Base-by-base conservation (phyloP, 30 jellyfish, hydroid and myxozoan genomes). In the Chrysaora quinquecirrha region DNA sequence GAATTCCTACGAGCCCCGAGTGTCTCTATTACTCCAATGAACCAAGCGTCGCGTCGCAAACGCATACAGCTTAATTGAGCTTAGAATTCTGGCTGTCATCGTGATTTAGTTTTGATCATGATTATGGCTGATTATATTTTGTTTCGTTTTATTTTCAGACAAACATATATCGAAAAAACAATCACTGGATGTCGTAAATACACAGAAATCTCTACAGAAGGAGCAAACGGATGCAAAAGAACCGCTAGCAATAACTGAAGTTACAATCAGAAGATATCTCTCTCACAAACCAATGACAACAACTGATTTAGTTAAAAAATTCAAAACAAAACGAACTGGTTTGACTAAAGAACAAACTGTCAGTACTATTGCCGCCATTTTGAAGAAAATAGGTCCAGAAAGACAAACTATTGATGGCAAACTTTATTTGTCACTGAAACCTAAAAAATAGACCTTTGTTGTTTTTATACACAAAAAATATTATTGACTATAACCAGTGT, bases 201-300 rank as follows among this genome's bases (percentile, higher is more conserved):
- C 64, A 49, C 56, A 74, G 70, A 71, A 69, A 56, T 23, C 34
- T 31, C 9, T 14, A 48, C 75, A 34, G 58, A 54, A 31, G 0
- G 28, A 21, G 14, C n/a, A n/a, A n/a, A 7, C 56, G 23, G 85
- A 69, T 3, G 65, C 78, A 27, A 82, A 82, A 52, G 92, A 82
- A 58, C 85, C 92, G 33, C 64, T 64, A 46, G 80, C 78, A 18
- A 93, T 93, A 35, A 93, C 97, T 0, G 98, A 93, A 48, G 83
- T 86, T 10, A 85, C 98, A 12, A 93, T 93, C 20, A 78, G 96
- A 28, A 77, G 98, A 24, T 93, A 93, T 67, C 89, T 93, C 14
- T 65, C 95, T 0, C 98, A 93, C 48, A 93, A 93, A 62, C 98
- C 98, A 29, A 93, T 93, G 98, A 93, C 98, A 19, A 93, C 98